Evolutionary conservation across 2,888 invertebrate species (phyloP), one percentile per base, ranked within the genome.

Genomic region (Drosophila glabriapex): DNA sequence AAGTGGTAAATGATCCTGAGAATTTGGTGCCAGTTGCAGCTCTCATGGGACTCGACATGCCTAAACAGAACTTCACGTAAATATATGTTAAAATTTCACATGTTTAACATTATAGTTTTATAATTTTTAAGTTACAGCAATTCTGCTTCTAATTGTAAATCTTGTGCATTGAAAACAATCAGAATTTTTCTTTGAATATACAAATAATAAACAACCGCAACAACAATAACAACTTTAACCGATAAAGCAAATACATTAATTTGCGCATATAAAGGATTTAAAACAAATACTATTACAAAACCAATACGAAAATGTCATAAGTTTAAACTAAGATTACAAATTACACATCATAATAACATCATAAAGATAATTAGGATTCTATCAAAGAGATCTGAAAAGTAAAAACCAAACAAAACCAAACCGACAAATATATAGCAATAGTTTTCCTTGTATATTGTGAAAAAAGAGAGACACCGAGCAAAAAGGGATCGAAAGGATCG

Each of bases 91-190:
- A 80, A 72, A 66, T 80, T 68, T 68, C 61, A 80, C 61, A 64
- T 61, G 29, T 68, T 68, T 68, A 68, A 68, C 68, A 59, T 39
- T 59, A 77, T 82, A 80, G 67, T 71, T 82, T 86, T 87, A 90
- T 85, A 89, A 92, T 92, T 93, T 92, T 92, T 92, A 92, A 93
- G 92, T 92, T 93, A 92, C 93, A 92, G 93, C 91, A 93, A 93
- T 93, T 93, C 92, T 92, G 91, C 93, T 93, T 91, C 91, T 93
- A 90, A 93, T 93, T 93, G 93, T 93, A 93, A 93, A 93, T 93
- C 92, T 92, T 93, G 93, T 93, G 92, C 91, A 91, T 92, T 93
- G 92, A 91, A 92, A 91, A 91, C 84, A 93, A 92, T 93, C 93
- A 93, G 93, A 93, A 93, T 93, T 93, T 92, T 87, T 91, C 89